Conservation (phyloP, 64 coral and sea anemone species). For the Acropora yongei region DNA sequence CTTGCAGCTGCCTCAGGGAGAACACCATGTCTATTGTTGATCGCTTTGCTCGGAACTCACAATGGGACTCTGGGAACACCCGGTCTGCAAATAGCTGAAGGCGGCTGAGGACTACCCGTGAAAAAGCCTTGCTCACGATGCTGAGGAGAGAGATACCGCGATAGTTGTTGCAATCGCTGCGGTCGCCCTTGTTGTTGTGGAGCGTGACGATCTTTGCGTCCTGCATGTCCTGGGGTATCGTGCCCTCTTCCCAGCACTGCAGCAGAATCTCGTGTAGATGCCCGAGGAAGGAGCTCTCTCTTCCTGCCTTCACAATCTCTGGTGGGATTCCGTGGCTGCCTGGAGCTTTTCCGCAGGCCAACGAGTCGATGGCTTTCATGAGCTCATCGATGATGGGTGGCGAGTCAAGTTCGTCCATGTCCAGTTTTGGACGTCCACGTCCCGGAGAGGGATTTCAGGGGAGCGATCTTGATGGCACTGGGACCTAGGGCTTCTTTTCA, state of each 20-base stretch:
- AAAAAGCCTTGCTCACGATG: not conserved
- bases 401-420: not conserved
- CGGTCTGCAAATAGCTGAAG: not conserved
- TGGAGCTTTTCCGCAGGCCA: too few relatives aligned
- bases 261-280: not conserved
- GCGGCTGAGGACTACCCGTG: not conserved
- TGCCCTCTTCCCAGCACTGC: slow-evolving; percentile 14
- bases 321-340: not conserved
- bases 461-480: too few relatives aligned
- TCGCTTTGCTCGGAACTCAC: too few relatives aligned
- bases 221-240: not conserved
- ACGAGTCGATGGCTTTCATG: not conserved
- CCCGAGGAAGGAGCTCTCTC: too few relatives aligned
- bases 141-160: not conserved
- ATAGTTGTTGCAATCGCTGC: too few relatives aligned
- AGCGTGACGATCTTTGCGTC: not conserved
- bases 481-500: too few relatives aligned
- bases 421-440: not conserved
- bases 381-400: not conserved
- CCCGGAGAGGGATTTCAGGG: not conserved
- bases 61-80: too few relatives aligned
- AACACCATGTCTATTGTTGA: too few relatives aligned
- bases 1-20: too few relatives aligned
- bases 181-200: too few relatives aligned
- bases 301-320: too few relatives aligned